Conservation (phyloP, 2,888 invertebrate genomes). For the Abscondita cerata region DNA sequence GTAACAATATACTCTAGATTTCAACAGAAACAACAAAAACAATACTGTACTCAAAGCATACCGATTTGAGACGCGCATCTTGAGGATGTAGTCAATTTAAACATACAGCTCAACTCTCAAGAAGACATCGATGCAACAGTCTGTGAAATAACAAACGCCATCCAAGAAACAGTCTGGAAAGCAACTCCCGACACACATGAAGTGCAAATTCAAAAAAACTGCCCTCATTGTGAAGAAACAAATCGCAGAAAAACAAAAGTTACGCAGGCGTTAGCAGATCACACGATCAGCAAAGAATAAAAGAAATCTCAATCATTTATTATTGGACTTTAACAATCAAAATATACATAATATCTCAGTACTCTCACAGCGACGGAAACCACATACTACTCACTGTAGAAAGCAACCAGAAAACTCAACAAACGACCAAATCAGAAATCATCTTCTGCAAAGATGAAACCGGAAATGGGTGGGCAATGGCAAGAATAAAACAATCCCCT, state of each 20-base stretch:
- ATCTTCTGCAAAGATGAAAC: not conserved
- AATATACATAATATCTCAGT: not conserved
- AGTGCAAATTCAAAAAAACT: conserved; percentile 1
- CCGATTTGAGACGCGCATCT: conserved; percentile 5
- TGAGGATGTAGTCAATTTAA: conserved; percentile 3
- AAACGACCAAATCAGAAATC: not conserved
- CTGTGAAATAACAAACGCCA: conserved; percentile 5
- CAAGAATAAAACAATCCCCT: no score
- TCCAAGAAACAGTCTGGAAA: conserved; percentile 6
- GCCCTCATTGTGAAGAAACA: no score
- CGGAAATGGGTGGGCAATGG: no score
- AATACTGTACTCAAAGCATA: not conserved
- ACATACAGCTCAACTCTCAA: no score
- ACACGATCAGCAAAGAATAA: no score
- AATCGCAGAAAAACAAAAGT: no score
- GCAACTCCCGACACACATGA: not conserved
- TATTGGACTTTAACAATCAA: no score
- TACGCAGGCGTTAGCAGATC: no score
- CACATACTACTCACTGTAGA: not conserved
- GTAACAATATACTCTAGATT: conserved; percentile 17
- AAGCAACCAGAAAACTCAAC: no score
- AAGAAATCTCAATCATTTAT: no score
- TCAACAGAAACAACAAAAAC: not conserved
- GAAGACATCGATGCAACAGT: conserved; percentile 5
- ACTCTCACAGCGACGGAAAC: not conserved